phyloP scores from a whole-genome alignment of 2,888 invertebrate species.

The Anthoptus insignis region DNA sequence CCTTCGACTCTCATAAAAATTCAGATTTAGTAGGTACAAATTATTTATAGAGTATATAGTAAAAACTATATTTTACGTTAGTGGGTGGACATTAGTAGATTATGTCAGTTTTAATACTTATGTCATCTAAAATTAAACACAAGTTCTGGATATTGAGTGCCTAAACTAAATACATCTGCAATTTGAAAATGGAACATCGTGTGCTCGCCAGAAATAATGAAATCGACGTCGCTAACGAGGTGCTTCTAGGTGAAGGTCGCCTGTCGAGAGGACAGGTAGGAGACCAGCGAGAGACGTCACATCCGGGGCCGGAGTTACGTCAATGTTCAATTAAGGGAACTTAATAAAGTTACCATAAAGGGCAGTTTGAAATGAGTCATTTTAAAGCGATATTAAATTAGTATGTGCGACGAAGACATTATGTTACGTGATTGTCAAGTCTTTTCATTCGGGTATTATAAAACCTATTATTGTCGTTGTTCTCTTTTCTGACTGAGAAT shows the following conservation, averaged over 20 bases:
- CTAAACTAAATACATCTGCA: neutral
- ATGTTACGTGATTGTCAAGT: neutral
- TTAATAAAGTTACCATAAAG: constrained; percentile 1
- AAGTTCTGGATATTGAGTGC: no score
- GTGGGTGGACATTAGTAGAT: no score
- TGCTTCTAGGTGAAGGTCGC: constrained; percentile 77
- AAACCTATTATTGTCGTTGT: no score
- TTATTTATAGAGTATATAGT: no score
- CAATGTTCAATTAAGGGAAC: constrained; percentile 10
- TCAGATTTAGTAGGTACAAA: no score
- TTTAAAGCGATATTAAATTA: neutral
- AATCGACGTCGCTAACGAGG: constrained; percentile 52
- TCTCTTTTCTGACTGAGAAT: no score
- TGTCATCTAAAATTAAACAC: no score
- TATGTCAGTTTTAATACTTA: no score
- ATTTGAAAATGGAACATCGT: constrained; percentile 10
- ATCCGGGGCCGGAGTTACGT: constrained; percentile 64
- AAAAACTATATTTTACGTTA: no score
- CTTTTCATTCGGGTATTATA: no score
- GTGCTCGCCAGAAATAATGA: constrained; percentile 19
- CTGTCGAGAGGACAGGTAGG: constrained; percentile 63
- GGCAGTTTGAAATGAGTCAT: neutral
- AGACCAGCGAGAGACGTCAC: constrained; percentile 74
- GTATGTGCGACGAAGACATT: neutral
- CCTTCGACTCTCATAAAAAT: no score